Evolutionary conservation across 2,797 vertebrate species (phyloP), one percentile per base, ranked within the genome.

Genomic region (Hephaestus fuliginosus): DNA sequence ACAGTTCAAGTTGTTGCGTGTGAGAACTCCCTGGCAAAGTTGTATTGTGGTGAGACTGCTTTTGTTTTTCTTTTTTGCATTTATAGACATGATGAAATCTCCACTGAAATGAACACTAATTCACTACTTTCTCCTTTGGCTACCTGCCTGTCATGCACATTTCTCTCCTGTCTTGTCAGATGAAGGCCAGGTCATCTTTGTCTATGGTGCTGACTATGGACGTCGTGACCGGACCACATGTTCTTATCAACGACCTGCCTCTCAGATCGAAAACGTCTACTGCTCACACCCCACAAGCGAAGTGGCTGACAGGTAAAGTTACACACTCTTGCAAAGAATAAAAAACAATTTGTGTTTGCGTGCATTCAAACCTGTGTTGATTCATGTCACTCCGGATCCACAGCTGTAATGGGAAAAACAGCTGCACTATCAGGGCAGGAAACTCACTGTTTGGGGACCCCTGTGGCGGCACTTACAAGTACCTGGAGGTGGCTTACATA

Each of bases 351-450:
- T 33, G 30, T 33, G 30, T 33, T 3, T 33, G 30, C 3, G 20
- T 2, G 4, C 28, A 49, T 58, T 36, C 11, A 46, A 41, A 14
- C 7, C 5, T 63, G 25, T 39, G 1, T 74, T 52, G 9, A 60
- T 5, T 55, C 7, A 17, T 46, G 15, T 53, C 22, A 5, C 49
- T 48, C 14, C 81, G 30, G 12, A 3, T 86, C 39, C 61, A 74
- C 86, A 92, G 92, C 1, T 92, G 91, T n/a, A 82, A 88, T 8
- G 86, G 89, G 20, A 77, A 80, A 64, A 88, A 76, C 44, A 74
- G 22, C 60, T 93, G 92, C 18, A 53, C 10, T 1, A 12, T 93
- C 65, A 1, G 0, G 2, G 85, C 20, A 0, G 28, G 0, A 10
- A 86, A 36, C 78, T 48, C 67, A 0, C 39, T 79, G 57, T 87